Evolutionary conservation across 1,140 invertebrate species (phyloP).

Genomic region (Macrotrachela quadricornifera): DNA sequence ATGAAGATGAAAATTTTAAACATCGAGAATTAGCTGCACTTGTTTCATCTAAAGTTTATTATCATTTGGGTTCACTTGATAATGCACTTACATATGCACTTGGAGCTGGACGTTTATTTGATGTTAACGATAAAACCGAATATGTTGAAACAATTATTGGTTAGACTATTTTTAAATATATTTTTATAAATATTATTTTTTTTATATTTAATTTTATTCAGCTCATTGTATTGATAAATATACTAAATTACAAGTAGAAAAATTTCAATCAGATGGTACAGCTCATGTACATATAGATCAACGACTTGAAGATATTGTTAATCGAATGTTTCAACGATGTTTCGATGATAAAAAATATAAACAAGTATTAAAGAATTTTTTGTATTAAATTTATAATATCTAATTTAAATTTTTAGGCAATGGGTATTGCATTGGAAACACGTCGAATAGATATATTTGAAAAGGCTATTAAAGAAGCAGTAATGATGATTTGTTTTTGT

Average conservation of each 20-base stretch:
- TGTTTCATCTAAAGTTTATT: constrained; percentile 93
- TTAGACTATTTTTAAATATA: constrained; percentile 22
- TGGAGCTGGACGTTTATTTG: constrained; percentile 71
- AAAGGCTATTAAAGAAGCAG: constrained; percentile 41
- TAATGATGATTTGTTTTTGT: constrained; percentile 38
- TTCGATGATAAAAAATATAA: constrained; percentile 75
- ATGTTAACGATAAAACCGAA: constrained; percentile 71
- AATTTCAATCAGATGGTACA: background rate
- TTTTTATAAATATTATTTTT: too few species aligned
- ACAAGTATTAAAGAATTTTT: constrained; percentile 33
- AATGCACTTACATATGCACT: constrained; percentile 80
- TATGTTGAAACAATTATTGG: constrained; percentile 86
- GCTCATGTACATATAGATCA: constrained; percentile 44
- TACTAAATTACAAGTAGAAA: background rate
- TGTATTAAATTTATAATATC: background rate
- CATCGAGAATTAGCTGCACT: constrained; percentile 76
- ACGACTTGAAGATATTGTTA: constrained; percentile 72
- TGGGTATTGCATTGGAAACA: constrained; percentile 81
- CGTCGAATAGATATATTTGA: constrained; percentile 85
- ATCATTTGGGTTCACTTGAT: constrained; percentile 83
- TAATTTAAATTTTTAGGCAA: constrained; percentile 14
- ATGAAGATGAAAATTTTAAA: constrained; percentile 65
- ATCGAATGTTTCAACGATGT: constrained; percentile 86
- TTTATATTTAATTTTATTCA: too few species aligned
- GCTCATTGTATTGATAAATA: constrained; percentile 8